A percentile compares a stretch with the other conserved stretches of the same genome.
These are phyloP conservation scores for Indicator maculatus DNA, from an alignment of 2,113 vertebrate species.

Conservation along the genomic window DNA sequence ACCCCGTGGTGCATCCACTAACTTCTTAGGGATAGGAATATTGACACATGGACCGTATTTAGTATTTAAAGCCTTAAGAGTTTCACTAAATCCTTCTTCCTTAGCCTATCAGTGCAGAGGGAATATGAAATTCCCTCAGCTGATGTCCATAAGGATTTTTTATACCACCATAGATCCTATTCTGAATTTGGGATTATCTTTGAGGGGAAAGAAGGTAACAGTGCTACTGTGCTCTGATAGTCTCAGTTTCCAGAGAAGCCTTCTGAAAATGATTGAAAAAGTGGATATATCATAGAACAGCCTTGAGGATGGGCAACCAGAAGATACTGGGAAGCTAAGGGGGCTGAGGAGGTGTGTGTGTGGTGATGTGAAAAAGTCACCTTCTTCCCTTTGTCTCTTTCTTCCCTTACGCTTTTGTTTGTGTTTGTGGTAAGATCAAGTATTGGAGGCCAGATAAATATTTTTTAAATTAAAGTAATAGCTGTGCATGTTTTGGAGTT, in stretches of 20 bases:
- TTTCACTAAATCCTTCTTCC: background rate
- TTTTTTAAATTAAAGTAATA: background rate
- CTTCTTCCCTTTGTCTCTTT: background rate
- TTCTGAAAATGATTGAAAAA: background rate
- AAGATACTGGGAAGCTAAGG: background rate
- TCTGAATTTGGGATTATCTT: background rate
- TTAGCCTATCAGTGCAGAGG: background rate
- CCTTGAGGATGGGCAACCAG: background rate
- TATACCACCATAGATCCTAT: background rate
- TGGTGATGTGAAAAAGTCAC: background rate
- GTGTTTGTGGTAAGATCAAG: background rate
- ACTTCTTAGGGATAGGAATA: background rate
- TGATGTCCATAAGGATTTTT: background rate
- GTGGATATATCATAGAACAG: background rate
- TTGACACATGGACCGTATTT: background rate
- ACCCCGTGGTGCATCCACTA: background rate
- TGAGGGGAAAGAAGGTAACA: background rate
- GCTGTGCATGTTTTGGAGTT: background rate
- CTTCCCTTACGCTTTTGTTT: background rate
- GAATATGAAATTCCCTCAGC: background rate
- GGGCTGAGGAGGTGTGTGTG: background rate
- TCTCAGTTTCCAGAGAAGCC: background rate
- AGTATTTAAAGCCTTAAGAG: background rate
- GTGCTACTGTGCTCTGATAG: background rate
- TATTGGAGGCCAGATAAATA: background rate